Percentiles rank a stretch among this genome's conserved stretches.
Conservation (phyloP, 2,888 invertebrate species). For the Cataglyphis altisquamis region DNA sequence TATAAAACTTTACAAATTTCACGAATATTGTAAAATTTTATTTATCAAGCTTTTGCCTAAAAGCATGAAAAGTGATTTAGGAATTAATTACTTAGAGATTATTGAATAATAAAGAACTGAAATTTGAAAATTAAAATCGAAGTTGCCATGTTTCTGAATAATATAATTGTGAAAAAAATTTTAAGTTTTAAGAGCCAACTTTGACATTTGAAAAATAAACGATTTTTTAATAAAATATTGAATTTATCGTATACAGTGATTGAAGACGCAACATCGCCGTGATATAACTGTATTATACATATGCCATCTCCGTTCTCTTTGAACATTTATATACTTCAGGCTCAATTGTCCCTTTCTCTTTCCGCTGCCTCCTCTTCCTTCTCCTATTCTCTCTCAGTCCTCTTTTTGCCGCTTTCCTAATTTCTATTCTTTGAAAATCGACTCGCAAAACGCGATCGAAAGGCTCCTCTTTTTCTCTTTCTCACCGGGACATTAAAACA, state of each 20-base stretch:
- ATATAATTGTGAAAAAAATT: background rate
- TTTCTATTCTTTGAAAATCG: constrained; percentile 23
- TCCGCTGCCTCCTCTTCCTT: background rate
- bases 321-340: constrained; percentile 67
- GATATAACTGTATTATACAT: constrained; percentile 51
- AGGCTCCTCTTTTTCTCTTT: constrained; percentile 10
- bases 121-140: background rate
- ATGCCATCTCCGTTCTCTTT: constrained; percentile 46
- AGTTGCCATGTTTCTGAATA: background rate
- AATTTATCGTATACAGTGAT: constrained; percentile 58
- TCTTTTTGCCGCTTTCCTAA: background rate
- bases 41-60: background rate
- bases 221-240: background rate
- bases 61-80: background rate
- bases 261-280: constrained; percentile 54
- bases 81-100: background rate
- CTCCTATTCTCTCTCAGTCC: constrained; percentile 10
- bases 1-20: background rate
- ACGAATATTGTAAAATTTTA: background rate
- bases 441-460: constrained; percentile 20
- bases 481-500: constrained; percentile 62
- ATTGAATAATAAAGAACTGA: background rate
- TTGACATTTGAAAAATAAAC: background rate
- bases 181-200: background rate
- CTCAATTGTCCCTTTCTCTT: constrained; percentile 48